These are phyloP conservation scores for Protomyctophum bolini DNA, from an alignment of 2,113 vertebrate genomes.

Conservation along the genomic window DNA sequence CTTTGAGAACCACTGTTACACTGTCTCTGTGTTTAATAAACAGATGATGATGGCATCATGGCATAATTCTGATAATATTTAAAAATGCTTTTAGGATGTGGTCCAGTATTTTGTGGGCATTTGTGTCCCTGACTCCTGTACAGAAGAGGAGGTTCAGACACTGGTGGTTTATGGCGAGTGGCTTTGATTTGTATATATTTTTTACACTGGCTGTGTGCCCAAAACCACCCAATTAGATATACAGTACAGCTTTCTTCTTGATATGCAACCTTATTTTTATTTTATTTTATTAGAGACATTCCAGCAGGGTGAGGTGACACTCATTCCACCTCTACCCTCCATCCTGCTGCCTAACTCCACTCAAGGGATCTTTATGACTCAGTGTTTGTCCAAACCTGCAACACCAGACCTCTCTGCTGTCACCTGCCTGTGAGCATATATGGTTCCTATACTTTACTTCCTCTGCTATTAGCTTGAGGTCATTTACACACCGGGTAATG, in stretches of 20 bases:
- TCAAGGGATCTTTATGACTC: constrained; percentile 68
- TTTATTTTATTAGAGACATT: constrained; percentile 73
- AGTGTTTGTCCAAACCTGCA: constrained; percentile 59
- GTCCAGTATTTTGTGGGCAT: constrained; percentile 80
- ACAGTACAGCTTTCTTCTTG: not conserved
- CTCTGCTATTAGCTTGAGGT: no score
- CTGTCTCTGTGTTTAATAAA: no score
- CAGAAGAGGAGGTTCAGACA: constrained; percentile 76
- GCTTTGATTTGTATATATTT: constrained; percentile 1
- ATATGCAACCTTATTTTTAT: no score
- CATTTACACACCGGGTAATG: no score
- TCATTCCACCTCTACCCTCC: constrained; percentile 76
- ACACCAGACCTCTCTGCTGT: constrained; percentile 66
- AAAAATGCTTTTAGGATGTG: constrained; percentile 63
- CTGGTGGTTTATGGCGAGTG: constrained; percentile 77
- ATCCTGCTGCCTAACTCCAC: constrained; percentile 71
- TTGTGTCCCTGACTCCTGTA: constrained; percentile 85
- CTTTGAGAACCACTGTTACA: not conserved
- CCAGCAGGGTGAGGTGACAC: constrained; percentile 70
- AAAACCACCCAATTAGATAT: not conserved
- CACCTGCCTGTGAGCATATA: constrained; percentile 82
- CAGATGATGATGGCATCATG: no score
- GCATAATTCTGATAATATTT: no score
- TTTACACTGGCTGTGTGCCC: no score
- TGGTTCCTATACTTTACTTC: no score